Evolutionary conservation across 1,140 invertebrate genomes (phyloP).

Genomic region (Drosophila saltans): DNA sequence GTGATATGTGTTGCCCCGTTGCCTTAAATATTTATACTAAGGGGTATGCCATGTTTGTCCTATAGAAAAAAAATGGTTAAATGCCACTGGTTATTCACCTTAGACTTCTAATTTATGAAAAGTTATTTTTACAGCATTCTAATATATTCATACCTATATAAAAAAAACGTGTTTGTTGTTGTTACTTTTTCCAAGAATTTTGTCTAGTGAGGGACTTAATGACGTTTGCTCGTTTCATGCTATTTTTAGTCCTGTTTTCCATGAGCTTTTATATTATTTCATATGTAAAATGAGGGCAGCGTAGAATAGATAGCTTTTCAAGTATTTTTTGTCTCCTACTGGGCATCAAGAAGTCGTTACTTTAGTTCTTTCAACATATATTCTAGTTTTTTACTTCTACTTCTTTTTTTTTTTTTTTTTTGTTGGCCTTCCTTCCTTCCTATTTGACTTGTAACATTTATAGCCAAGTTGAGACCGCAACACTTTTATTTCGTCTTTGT

Average conservation of each 20-base stretch:
- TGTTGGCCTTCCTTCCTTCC: not conserved
- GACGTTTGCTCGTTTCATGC: too few species aligned
- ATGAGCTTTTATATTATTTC: too few species aligned
- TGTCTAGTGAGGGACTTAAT: too few species aligned
- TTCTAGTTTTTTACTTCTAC: not conserved
- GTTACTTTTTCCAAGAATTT: too few species aligned
- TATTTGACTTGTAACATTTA: conserved; percentile 29
- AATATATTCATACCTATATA: too few species aligned
- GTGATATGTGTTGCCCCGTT: not conserved
- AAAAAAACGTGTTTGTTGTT: too few species aligned
- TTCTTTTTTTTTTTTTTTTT: not conserved
- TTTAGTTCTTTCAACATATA: not conserved
- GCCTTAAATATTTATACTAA: not conserved
- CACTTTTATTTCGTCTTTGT: conserved; percentile 19
- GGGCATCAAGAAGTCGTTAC: conserved; percentile 2
- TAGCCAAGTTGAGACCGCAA: conserved; percentile 37
- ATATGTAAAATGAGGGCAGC: too few species aligned
- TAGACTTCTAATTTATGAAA: too few species aligned
- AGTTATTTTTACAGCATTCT: too few species aligned
- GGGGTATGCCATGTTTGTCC: conserved; percentile 18
- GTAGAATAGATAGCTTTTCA: too few species aligned
- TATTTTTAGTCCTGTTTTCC: too few species aligned
- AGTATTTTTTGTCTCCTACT: not conserved
- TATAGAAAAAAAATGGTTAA: not conserved
- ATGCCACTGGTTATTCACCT: not conserved